Evolutionary conservation across 1,140 invertebrate species (phyloP).

Genomic region (Microplitis mediator): DNA sequence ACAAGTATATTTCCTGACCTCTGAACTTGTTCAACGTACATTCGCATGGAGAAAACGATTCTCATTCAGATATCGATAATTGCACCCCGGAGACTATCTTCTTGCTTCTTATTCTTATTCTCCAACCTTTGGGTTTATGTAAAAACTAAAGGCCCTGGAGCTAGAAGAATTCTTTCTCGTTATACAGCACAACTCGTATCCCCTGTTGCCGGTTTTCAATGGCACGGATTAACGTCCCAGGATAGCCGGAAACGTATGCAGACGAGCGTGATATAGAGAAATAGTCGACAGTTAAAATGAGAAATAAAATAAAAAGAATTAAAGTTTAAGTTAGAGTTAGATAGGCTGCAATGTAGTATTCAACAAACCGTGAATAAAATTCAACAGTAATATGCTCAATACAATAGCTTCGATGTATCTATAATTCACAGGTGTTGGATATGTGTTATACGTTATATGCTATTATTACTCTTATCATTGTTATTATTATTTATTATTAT

Average conservation of each 20-base stretch:
- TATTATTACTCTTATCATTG: not conserved
- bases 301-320: not conserved
- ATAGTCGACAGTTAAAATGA: not conserved
- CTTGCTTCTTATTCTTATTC: not conserved
- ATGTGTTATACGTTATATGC: not conserved
- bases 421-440: slow-evolving; percentile 24
- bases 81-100: slow-evolving; percentile 36
- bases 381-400: slow-evolving; percentile 11
- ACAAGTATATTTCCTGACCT: slow-evolving; percentile 14
- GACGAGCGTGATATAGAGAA: not conserved
- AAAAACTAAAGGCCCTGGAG: not conserved
- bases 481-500: not conserved
- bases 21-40: slow-evolving; percentile 20
- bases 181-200: too few relatives aligned
- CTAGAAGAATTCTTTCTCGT: not conserved
- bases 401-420: slow-evolving; percentile 5
- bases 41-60: slow-evolving; percentile 27
- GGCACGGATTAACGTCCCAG: not conserved
- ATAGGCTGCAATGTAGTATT: not conserved
- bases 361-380: slow-evolving; percentile 5
- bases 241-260: not conserved
- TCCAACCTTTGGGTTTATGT: not conserved
- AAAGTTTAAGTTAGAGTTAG: not conserved
- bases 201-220: not conserved
- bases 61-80: slow-evolving; percentile 42